phyloP scores from a whole-genome alignment of 2,113 vertebrate genomes.

The Ptilonorhynchus violaceus region DNA sequence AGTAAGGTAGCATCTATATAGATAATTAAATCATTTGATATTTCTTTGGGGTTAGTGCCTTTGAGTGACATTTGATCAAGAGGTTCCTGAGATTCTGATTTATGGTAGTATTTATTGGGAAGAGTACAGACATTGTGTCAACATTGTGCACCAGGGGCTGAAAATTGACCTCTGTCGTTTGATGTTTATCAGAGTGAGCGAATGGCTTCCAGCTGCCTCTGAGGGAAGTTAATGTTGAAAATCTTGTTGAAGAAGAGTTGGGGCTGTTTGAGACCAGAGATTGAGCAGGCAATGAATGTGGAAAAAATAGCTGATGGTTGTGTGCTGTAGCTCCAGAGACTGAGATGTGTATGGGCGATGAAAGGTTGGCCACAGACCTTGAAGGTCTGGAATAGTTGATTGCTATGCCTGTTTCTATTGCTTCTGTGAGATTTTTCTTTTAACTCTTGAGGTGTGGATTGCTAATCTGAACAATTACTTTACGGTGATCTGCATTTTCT shows the following conservation, averaged over 20 bases:
- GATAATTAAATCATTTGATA: neutral
- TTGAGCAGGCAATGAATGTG: neutral
- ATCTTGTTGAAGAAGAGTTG: neutral
- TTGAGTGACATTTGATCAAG: neutral
- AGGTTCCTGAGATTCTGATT: neutral
- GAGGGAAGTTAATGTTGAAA: neutral
- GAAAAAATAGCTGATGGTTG: neutral
- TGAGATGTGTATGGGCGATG: neutral
- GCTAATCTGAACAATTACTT: neutral
- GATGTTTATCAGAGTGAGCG: neutral
- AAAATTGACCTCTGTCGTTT: neutral
- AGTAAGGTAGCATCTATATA: neutral
- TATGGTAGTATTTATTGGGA: neutral
- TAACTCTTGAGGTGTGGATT: neutral
- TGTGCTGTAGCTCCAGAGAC: neutral
- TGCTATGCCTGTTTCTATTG: neutral
- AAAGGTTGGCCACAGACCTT: neutral
- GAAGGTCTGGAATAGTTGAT: neutral
- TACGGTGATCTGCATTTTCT: neutral
- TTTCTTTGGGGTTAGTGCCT: neutral
- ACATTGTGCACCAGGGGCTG: neutral
- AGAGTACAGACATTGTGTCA: neutral
- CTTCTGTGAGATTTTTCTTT: neutral
- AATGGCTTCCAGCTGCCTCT: fast-evolving
- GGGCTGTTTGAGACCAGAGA: neutral